These are phyloP conservation scores for Drosophila falleni DNA, from an alignment of 2,888 invertebrate species.

Conservation along the genomic window DNA sequence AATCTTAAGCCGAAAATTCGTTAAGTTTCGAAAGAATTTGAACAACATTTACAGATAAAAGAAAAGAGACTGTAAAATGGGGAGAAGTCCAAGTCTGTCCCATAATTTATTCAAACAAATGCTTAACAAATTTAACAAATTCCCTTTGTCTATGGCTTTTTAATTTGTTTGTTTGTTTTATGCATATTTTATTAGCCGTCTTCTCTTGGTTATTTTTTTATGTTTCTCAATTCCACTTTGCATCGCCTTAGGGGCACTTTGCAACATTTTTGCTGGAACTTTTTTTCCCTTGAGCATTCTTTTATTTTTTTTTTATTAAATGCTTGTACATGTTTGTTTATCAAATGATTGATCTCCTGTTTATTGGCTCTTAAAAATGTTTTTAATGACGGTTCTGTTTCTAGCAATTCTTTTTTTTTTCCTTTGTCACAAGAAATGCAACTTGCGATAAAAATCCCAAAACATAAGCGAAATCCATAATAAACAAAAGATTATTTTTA, in stretches of 20 bases:
- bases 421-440: slow-evolving; percentile 33
- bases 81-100: background rate
- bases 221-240: slow-evolving; percentile 30
- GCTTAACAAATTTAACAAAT: slow-evolving; percentile 39
- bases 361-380: slow-evolving; percentile 47
- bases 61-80: background rate
- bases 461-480: slow-evolving; percentile 22
- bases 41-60: slow-evolving; percentile 14
- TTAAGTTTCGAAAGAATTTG: slow-evolving; percentile 23
- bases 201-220: slow-evolving; percentile 11
- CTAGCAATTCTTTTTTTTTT: slow-evolving; percentile 18
- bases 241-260: slow-evolving; percentile 37
- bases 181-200: slow-evolving; percentile 51
- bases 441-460: slow-evolving; percentile 22
- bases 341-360: slow-evolving; percentile 74
- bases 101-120: slow-evolving; percentile 40
- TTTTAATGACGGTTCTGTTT: slow-evolving; percentile 44
- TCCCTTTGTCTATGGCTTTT: slow-evolving; percentile 27
- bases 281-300: slow-evolving; percentile 25
- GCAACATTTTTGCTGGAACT: slow-evolving; percentile 40
- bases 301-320: slow-evolving; percentile 32
- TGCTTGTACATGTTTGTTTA: slow-evolving; percentile 48
- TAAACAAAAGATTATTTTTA: slow-evolving; percentile 23
- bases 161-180: slow-evolving; percentile 46
- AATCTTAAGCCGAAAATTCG: slow-evolving; percentile 12